Base-by-base conservation (phyloP, 1,140 invertebrate species). In the Lutraria rhynchaena region DNA sequence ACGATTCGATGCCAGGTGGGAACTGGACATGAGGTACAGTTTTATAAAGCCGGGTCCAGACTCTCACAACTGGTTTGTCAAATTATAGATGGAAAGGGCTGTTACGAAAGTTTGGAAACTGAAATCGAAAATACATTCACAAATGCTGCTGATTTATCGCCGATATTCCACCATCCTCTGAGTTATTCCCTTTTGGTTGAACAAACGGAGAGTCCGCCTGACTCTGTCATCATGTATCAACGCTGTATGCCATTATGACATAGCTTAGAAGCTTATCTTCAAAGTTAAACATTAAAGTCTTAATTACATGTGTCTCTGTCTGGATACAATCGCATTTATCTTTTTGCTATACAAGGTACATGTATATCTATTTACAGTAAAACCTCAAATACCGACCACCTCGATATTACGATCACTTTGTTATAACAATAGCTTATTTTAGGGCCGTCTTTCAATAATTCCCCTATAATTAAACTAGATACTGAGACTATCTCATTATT, bases 41-140 rank as follows among this genome's bases (percentile, higher is more conserved):
- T 33, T 27, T 33, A 60, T 19, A 60, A 60, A 60, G 57, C 57
- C 4, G 57, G 57, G n/a, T 60, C 1, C 24, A 60, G 17, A 60
- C 29, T 60, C 37, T 60, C 57, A 19, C 3, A 60, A 15, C 57
- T 60, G 33, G 57, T 60, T 33, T 60, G 57, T 24, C 3, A 60
- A 35, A 27, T 60, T 1, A 13, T 60, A 3, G 29, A 33, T 3
- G 57, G 57, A 60, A 35, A 33, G 31, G 57, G 37, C 29, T 60
- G 57, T 35, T 60, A 33, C 57, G 29, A 60, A 35, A 35, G 29
- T 24, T 33, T 60, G 13, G 57, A 60, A 33, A 60, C 7, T 35
- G 57, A 60, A 35, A 60, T 60, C 17, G 57, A 60, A 35, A 60
- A 35, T 5, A 60, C 57, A 35, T 4, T 60, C 15, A 7, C 37